Conservation (phyloP, 1,140 invertebrate species). For the Yoshiicerus persimilis region DNA sequence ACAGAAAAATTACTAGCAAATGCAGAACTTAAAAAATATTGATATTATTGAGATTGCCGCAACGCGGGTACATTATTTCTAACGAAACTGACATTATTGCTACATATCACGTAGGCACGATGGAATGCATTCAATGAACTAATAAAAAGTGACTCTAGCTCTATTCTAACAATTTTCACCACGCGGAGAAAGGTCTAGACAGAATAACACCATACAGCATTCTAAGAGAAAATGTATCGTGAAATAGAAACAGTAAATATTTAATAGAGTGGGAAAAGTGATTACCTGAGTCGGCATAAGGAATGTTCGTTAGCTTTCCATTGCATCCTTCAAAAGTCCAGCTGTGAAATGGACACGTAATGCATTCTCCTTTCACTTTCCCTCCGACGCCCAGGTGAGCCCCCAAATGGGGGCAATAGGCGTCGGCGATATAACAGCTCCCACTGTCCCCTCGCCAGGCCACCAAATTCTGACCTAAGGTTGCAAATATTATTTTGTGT, state of each 20-base stretch:
- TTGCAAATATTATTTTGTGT: too few relatives aligned
- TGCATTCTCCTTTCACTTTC: constrained; percentile 58
- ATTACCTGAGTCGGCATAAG: constrained; percentile 58
- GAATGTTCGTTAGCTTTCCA: constrained; percentile 60
- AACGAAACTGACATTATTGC: too few relatives aligned
- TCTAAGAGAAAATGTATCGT: background rate
- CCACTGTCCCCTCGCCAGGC: constrained; percentile 58
- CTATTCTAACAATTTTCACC: too few relatives aligned
- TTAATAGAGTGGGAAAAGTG: background rate
- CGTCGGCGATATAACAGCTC: constrained; percentile 58
- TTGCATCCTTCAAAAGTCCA: constrained; percentile 61
- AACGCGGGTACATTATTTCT: too few relatives aligned
- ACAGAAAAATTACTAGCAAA: background rate
- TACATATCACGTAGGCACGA: too few relatives aligned
- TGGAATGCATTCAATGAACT: too few relatives aligned
- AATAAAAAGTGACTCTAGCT: too few relatives aligned
- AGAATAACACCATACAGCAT: too few relatives aligned
- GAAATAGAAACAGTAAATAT: background rate
- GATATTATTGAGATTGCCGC: constrained; percentile 10
- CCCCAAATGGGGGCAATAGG: constrained; percentile 66
- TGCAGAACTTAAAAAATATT: too few relatives aligned
- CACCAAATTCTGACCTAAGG: constrained; percentile 58
- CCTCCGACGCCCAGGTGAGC: constrained; percentile 62
- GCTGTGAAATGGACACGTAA: constrained; percentile 66
- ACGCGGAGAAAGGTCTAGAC: too few relatives aligned